phyloP scores from a whole-genome alignment of 2,113 vertebrate genomes.

The Prionailurus viverrinus region DNA sequence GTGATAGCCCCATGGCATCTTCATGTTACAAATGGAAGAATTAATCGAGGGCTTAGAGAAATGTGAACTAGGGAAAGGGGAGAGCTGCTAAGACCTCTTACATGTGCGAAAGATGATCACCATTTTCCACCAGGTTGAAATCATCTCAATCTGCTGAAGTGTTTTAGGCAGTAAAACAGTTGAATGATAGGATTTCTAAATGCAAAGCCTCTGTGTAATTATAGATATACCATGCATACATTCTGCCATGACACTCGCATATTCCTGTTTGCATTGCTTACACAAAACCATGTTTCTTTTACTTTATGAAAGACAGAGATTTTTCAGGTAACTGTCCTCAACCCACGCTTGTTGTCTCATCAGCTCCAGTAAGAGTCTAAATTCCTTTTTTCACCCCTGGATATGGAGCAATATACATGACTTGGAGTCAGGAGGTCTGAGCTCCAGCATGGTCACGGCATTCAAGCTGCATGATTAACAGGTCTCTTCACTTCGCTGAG shows the following conservation, averaged over 20 bases:
- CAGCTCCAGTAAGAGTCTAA: background rate
- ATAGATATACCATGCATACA: background rate
- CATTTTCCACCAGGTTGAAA: background rate
- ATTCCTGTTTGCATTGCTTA: background rate
- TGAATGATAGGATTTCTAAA: background rate
- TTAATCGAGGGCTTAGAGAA: background rate
- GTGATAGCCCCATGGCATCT: background rate
- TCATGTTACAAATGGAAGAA: background rate
- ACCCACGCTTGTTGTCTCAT: background rate
- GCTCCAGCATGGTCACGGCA: too few relatives aligned
- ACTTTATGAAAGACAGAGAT: background rate
- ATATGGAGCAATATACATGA: background rate
- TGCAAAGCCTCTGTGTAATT: background rate
- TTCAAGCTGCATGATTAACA: background rate
- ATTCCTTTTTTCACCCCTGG: background rate
- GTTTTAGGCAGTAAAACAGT: background rate
- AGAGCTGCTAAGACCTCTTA: background rate
- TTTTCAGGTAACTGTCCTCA: background rate
- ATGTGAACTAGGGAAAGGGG: background rate
- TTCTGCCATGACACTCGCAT: background rate
- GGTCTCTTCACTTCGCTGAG: background rate
- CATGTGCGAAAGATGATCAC: background rate
- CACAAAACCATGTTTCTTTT: background rate
- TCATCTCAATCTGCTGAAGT: background rate
- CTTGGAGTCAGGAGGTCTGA: background rate